A percentile compares a stretch with the other conserved stretches of the same genome.
Evolutionary conservation across 2,113 vertebrate species (phyloP).

Genomic region (Lagopus leucura): DNA sequence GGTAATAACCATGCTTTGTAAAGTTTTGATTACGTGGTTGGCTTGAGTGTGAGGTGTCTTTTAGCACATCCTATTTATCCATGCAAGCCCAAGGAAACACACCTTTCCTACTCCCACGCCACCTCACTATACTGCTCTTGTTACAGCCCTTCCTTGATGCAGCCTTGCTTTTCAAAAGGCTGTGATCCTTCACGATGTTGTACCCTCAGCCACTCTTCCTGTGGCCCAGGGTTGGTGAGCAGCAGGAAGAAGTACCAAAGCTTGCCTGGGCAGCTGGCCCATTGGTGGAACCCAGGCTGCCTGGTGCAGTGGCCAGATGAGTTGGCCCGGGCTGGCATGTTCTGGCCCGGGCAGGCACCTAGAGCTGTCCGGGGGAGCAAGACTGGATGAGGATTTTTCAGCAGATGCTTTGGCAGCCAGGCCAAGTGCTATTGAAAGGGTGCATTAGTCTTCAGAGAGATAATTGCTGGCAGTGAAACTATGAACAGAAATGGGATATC

Average conservation of each 20-base stretch:
- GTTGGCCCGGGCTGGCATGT: fast-evolving
- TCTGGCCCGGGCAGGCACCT: neutral
- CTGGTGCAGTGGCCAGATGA: neutral
- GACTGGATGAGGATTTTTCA: neutral
- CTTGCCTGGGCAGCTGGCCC: neutral
- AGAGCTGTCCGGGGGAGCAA: neutral
- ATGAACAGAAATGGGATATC: neutral
- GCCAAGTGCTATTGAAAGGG: neutral
- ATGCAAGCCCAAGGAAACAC: neutral
- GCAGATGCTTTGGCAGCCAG: neutral
- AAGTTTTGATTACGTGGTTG: neutral
- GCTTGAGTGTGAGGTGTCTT: neutral
- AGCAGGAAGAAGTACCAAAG: neutral
- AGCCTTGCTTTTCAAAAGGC: fast-evolving
- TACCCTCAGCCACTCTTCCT: neutral
- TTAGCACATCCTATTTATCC: neutral
- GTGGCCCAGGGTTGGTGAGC: neutral
- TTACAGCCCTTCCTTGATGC: neutral
- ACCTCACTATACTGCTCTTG: neutral
- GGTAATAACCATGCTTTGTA: neutral
- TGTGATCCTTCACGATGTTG: neutral
- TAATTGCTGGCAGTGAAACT: neutral
- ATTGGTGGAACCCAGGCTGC: fast-evolving
- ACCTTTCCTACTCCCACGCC: neutral
- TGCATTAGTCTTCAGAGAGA: neutral